These are phyloP conservation scores for Calameuta idolon DNA, from an alignment of 2,888 invertebrate genomes.

Conservation along the genomic window DNA sequence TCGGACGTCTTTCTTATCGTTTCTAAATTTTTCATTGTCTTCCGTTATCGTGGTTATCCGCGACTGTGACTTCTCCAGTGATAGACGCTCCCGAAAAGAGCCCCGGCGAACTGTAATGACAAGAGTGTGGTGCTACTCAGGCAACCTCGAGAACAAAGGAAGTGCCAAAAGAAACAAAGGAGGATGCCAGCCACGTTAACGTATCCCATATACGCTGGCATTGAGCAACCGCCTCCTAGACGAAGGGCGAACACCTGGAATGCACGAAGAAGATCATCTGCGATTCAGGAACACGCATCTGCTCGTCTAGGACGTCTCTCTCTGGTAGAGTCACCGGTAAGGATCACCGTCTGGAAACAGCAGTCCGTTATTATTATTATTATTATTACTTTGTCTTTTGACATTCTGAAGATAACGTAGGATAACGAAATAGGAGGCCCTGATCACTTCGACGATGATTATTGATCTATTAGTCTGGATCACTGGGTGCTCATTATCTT, in stretches of 20 bases:
- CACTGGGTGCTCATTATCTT: not conserved
- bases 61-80: not conserved
- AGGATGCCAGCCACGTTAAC: conserved; percentile 62
- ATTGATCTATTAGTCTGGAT: not conserved
- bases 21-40: not conserved
- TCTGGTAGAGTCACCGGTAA: conserved; percentile 50
- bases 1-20: not conserved
- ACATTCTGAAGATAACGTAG: not conserved
- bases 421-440: not conserved
- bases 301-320: conserved; percentile 51
- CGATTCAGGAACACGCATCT: conserved; percentile 38
- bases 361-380: not conserved
- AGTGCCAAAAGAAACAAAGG: not conserved
- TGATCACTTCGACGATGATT: not conserved
- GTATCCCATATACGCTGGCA: conserved; percentile 61
- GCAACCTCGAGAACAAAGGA: not conserved
- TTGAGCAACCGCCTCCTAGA: conserved; percentile 54
- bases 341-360: conserved; percentile 11
- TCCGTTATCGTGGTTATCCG: not conserved
- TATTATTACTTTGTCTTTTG: not conserved
- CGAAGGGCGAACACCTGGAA: conserved; percentile 58
- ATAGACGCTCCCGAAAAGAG: not conserved
- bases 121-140: not conserved
- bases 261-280: conserved; percentile 41
- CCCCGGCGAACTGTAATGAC: not conserved